Conservation (phyloP, 2,888 invertebrate genomes). For the Drosophila yooni region DNA sequence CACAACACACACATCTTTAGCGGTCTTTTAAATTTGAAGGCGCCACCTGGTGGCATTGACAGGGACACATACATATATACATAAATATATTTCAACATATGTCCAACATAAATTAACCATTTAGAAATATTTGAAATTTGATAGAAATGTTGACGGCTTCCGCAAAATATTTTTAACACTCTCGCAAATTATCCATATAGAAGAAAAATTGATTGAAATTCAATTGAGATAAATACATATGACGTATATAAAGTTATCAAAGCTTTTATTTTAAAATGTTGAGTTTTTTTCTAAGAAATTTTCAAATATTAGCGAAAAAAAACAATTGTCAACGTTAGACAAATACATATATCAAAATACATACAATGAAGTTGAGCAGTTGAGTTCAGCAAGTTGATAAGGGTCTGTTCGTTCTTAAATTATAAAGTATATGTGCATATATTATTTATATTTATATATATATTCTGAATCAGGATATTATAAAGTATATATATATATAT, state of each 20-base stretch:
- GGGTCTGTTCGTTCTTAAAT: neutral
- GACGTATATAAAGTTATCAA: neutral
- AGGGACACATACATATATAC: neutral
- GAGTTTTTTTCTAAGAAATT: neutral
- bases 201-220: neutral
- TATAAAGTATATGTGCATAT: no score
- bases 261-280: neutral
- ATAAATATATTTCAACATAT: constrained; percentile 23
- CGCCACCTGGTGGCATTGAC: constrained; percentile 45
- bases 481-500: no score
- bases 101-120: constrained; percentile 46
- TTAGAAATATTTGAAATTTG: constrained; percentile 19
- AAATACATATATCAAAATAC: no score
- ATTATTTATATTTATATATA: no score
- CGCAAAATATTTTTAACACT: neutral
- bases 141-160: constrained; percentile 1
- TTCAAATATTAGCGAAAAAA: neutral
- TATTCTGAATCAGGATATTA: neutral
- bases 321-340: neutral
- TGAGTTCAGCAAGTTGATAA: neutral
- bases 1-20: constrained; percentile 1
- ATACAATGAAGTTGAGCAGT: neutral
- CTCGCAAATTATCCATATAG: neutral
- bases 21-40: constrained; percentile 42
- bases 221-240: neutral